phyloP scores from a whole-genome alignment of 2,888 invertebrate genomes.

The Nezara viridula region DNA sequence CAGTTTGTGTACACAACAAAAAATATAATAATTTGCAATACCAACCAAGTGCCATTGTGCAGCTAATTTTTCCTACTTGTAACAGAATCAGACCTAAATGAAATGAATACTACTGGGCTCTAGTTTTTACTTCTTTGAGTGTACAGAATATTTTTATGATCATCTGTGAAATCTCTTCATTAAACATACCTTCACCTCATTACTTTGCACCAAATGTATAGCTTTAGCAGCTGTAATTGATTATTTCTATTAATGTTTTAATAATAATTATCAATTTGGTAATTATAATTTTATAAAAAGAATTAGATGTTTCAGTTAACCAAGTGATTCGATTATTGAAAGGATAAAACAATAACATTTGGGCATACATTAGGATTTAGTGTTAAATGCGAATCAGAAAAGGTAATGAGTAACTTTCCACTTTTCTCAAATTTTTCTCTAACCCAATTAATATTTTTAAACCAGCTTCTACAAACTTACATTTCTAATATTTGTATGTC shows the following conservation, averaged over 20 bases:
- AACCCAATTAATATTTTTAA: not conserved
- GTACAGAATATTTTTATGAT: not conserved
- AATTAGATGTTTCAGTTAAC: no score
- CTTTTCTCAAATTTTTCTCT: not conserved
- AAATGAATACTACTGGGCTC: not conserved
- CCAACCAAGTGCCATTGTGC: not conserved
- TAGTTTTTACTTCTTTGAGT: not conserved
- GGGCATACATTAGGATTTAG: not conserved
- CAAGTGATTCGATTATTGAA: not conserved
- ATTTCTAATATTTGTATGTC: not conserved
- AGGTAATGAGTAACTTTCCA: not conserved
- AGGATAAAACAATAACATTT: not conserved
- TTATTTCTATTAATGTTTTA: not conserved
- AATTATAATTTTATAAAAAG: no score
- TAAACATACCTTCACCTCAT: not conserved
- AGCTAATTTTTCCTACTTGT: not conserved
- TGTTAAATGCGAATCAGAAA: no score
- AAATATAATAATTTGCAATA: not conserved
- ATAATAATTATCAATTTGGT: no score
- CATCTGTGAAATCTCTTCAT: not conserved
- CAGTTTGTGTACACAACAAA: not conserved
- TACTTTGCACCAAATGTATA: not conserved
- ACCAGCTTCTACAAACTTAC: not conserved
- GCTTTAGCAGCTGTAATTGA: not conserved
- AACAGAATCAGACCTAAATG: not conserved